phyloP scores from a whole-genome alignment of 2,888 invertebrate species.

The Xestobium rufovillosum region DNA sequence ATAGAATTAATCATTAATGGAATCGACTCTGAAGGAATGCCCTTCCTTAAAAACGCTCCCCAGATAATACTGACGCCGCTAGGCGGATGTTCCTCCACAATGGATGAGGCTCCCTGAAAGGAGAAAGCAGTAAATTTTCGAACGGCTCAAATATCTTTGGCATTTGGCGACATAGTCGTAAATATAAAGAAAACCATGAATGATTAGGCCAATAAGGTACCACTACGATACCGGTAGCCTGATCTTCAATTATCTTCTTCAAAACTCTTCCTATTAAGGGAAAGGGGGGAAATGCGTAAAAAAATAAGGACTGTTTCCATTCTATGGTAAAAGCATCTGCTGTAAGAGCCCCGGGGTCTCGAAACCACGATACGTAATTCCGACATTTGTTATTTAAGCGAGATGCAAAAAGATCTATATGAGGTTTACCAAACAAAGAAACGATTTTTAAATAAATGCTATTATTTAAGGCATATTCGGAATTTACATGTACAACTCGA shows the following conservation, averaged over 20 bases:
- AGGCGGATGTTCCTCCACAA: constrained; percentile 19
- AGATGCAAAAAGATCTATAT: constrained; percentile 15
- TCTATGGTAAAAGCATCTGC: constrained; percentile 16
- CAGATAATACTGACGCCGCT: constrained; percentile 21
- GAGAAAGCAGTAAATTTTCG: constrained; percentile 18
- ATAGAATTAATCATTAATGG: background rate
- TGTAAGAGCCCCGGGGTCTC: constrained; percentile 8
- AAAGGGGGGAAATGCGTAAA: constrained; percentile 19
- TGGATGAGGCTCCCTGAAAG: constrained; percentile 21
- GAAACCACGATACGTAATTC: constrained; percentile 13
- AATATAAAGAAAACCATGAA: constrained; percentile 7
- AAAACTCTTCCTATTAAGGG: constrained; percentile 13
- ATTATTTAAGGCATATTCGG: constrained; percentile 13
- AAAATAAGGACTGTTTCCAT: constrained; percentile 10
- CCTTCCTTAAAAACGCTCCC: background rate
- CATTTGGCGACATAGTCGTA: constrained; percentile 6
- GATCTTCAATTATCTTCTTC: constrained; percentile 13
- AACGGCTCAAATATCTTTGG: constrained; percentile 19
- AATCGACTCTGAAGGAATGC: background rate
- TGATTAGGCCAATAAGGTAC: constrained; percentile 20
- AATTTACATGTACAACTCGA: constrained; percentile 15
- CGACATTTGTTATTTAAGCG: constrained; percentile 24
- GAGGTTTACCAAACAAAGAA: constrained; percentile 8
- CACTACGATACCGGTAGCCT: constrained; percentile 19
- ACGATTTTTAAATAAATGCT: constrained; percentile 11